A percentile compares a stretch with the other conserved stretches of the same genome.
These are phyloP conservation scores for Macroramphosus scolopax DNA, from an alignment of 2,797 vertebrate species.

Conservation along the genomic window DNA sequence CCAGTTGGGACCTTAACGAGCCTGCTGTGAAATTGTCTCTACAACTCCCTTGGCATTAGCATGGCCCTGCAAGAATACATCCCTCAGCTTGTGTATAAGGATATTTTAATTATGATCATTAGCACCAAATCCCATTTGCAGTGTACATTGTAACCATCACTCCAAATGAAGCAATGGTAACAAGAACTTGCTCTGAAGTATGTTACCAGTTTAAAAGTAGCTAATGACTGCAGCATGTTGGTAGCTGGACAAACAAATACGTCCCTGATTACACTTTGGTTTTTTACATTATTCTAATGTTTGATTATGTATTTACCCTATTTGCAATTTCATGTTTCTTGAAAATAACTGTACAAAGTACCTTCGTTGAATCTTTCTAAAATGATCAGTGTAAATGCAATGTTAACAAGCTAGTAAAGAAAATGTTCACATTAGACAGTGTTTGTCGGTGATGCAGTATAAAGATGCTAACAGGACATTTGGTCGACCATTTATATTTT, in stretches of 20 bases:
- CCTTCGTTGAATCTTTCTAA: conserved; percentile 72
- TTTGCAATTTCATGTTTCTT: conserved; percentile 74
- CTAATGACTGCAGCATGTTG: conserved; percentile 63
- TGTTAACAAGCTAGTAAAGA: conserved; percentile 80
- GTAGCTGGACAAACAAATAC: conserved; percentile 41
- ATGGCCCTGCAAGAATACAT: conserved; percentile 25
- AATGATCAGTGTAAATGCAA: conserved; percentile 73
- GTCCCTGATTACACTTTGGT: conserved; percentile 59
- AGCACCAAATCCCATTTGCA: no score
- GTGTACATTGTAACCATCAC: no score
- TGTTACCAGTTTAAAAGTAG: conserved; percentile 25
- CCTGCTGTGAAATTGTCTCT: no score
- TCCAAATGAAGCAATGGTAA: no score
- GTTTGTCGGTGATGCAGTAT: conserved; percentile 3
- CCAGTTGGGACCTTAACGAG: no score
- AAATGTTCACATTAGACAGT: conserved; percentile 68
- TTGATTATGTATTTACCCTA: conserved; percentile 73
- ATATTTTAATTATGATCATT: no score
- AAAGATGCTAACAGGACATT: no score
- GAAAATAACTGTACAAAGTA: conserved; percentile 80
- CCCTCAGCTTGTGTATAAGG: conserved; percentile 6
- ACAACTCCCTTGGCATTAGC: conserved; percentile 18
- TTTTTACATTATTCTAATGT: conserved; percentile 72
- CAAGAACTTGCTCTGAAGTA: no score
- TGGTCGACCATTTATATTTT: no score